phyloP scores from a whole-genome alignment of 2,888 invertebrate species.

The Xiphydria camelus region DNA sequence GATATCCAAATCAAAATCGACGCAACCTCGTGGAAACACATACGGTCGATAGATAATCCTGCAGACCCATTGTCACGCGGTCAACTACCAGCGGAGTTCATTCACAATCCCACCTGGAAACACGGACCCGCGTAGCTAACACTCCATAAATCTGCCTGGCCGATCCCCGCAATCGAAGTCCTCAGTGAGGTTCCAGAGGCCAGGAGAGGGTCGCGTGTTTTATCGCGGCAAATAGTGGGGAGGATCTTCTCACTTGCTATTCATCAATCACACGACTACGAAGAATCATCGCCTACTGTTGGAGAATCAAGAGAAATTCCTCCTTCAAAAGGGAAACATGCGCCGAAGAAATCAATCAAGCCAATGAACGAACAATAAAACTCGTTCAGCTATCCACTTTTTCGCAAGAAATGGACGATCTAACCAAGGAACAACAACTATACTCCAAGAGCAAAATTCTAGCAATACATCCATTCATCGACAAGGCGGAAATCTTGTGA shows the following conservation, averaged over 20 bases:
- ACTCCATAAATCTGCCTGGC: constrained; percentile 5
- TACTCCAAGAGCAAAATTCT: constrained; percentile 16
- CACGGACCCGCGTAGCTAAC: constrained; percentile 13
- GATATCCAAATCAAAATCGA: constrained; percentile 2
- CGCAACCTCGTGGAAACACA: constrained; percentile 6
- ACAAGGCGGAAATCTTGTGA: constrained; percentile 22
- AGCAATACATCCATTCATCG: constrained; percentile 26
- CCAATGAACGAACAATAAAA: background rate
- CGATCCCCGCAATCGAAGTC: background rate
- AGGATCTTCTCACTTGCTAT: constrained; percentile 1
- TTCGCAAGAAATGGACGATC: background rate
- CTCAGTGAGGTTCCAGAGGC: background rate
- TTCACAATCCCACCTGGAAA: constrained; percentile 16
- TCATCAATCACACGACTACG: background rate
- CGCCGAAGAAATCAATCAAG: constrained; percentile 6
- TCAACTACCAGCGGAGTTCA: constrained; percentile 16
- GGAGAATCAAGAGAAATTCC: background rate
- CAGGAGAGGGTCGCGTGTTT: background rate
- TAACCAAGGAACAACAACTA: background rate
- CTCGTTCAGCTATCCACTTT: constrained; percentile 7
- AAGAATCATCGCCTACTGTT: constrained; percentile 3
- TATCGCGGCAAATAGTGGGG: background rate
- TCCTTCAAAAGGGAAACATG: background rate
- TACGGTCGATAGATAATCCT: constrained; percentile 22
- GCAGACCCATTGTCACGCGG: constrained; percentile 25